phyloP scores from a whole-genome alignment of 2,113 vertebrate species.

The Sardina pilchardus region DNA sequence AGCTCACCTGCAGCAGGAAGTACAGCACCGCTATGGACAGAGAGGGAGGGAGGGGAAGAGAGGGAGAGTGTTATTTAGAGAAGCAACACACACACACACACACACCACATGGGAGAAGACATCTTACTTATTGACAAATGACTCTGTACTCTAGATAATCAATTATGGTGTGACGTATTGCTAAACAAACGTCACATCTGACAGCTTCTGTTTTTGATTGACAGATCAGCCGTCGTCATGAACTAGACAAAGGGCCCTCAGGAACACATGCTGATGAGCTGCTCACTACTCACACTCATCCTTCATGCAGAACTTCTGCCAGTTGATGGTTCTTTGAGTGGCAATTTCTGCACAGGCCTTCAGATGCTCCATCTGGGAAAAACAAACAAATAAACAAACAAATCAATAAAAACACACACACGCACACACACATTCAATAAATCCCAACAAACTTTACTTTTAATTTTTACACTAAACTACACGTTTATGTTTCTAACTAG shows the following conservation, averaged over 20 bases:
- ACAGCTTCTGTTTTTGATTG: too few relatives aligned
- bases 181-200: too few relatives aligned
- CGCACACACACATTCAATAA: neutral
- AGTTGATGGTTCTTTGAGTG: conserved; percentile 93
- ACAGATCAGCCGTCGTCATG: too few relatives aligned
- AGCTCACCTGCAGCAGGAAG: conserved; percentile 98
- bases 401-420: neutral
- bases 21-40: conserved; percentile 85
- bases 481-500: neutral
- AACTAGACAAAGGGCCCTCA: too few relatives aligned
- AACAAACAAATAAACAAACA: conserved; percentile 35
- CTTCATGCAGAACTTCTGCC: conserved; percentile 99
- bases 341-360: conserved; percentile 98
- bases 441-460: too few relatives aligned
- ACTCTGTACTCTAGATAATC: neutral
- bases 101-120: neutral
- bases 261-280: neutral
- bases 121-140: too few relatives aligned
- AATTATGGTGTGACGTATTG: neutral
- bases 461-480: too few relatives aligned
- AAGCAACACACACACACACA: neutral
- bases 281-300: conserved; percentile 88
- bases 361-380: conserved; percentile 91
- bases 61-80: neutral
- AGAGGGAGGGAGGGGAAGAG: neutral